Base-by-base conservation (phyloP, 2,797 vertebrate species). In the Myotis vivesi region DNA sequence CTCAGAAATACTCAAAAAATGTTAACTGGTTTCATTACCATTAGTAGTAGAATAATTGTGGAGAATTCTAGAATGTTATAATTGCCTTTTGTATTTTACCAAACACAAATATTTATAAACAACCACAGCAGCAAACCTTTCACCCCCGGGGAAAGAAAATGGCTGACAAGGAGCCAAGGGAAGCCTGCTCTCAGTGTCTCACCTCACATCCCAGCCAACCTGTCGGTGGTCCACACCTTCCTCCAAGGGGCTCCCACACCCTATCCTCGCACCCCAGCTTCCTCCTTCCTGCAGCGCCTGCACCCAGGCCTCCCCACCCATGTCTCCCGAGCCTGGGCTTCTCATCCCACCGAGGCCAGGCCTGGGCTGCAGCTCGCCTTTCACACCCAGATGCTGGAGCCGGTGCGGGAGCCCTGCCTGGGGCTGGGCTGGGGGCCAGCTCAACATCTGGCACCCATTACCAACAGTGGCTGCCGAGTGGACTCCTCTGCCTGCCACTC, bases 361-460 rank as follows among this genome's bases (percentile, higher is more conserved):
- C 11, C 85, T 72, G 12, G 84, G 84, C 87, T 8, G 73, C 22
- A 5, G 93, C 69, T 57, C 17, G 38, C 59, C 33, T 94, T 96
- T 96, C 92, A 92, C 95, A 96, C 97, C 93, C 96, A 96, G 97
- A 95, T 79, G 87, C 79, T 73, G 95, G 62, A 85, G 95, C 73
- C 16, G 86, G 95, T 0, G 64, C 9, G 16, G 80, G 94, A 95
- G 96, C 82, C 87, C 89, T 8, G 97, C 97, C 84, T 7, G 9
- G 5, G 75, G 64, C 80, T 96, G 97, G 97, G 95, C 73, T 20
- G 93, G 72, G 89, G 53, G 97, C 98, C 98, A 98, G 95, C 96
- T 28, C 71, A 82, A 97, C 98, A 99, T 98, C 98, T 99, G 99
- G 98, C 97, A 98, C 97, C 95, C n/a, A 99, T 99, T 98, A 99